Base-by-base conservation (phyloP, 37 sponge, comb jelly and placozoan species). In the Hormiphora californensis region DNA sequence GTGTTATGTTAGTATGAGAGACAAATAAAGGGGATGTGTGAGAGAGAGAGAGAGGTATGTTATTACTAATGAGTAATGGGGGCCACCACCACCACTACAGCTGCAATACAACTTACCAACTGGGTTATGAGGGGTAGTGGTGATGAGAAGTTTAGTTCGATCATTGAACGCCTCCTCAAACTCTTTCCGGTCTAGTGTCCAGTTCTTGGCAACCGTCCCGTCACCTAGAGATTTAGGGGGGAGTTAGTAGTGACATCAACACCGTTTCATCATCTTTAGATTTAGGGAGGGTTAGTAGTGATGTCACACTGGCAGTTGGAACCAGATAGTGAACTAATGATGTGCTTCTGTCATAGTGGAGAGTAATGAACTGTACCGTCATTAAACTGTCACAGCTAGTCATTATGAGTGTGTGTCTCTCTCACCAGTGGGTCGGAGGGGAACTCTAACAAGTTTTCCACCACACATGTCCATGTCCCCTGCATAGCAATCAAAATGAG, bases 51-150 rank as follows among this genome's bases (percentile, higher is more conserved):
- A 12, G 12, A 46, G 12, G 51, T 46, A 49, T 49, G 53, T 49
- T 15, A 49, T 17, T 17, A 49, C 53, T 49, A 15, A 49, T 49
- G 53, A 17, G 12, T 17, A 49, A 49, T 15, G 15, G 53, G 53
- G 9, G 9, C n/a, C n/a, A n/a, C 5, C 39, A 31, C 7, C 11
- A 33, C 39, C 39, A 7, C 8, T 19, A 12, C 17, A 15, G 21
- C 54, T 23, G 4, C 12, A 17, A 15, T 49, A 49, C 5, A 91
- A 96, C 92, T 93, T 93, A 63, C 99, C 99, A 9, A 87, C 31
- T 8, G 99, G 99, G 55, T 98, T 98, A 54, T 98, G 90, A 32
- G 99, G 99, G 19, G 90, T 98, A 69, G 92, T 93, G 63, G 93
- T 51, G n/a, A 98, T 86, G 32, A 98, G 69, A 81, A 90, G 78